Evolutionary conservation across 1,140 invertebrate species (phyloP).

Genomic region (Listronotus bonariensis): DNA sequence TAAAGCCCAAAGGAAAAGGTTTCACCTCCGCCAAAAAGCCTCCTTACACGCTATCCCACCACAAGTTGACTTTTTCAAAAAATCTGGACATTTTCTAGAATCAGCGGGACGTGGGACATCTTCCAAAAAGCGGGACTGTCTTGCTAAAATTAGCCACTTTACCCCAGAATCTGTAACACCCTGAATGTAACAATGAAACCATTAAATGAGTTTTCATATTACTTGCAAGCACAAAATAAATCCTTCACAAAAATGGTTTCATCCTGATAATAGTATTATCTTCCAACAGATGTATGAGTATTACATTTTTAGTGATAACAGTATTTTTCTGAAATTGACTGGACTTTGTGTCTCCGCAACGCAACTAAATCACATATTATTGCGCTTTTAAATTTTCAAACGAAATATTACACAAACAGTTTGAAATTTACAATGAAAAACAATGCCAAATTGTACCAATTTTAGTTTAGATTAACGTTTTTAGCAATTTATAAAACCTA

Average conservation of each 20-base stretch:
- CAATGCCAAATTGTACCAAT: constrained; percentile 4
- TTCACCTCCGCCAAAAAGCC: too few relatives aligned
- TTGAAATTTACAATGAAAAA: constrained; percentile 11
- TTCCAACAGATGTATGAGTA: constrained; percentile 29
- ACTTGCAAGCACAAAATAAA: constrained; percentile 2
- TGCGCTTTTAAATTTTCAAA: constrained; percentile 22
- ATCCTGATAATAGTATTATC: constrained; percentile 24
- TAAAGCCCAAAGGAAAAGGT: too few relatives aligned
- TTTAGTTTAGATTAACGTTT: not conserved
- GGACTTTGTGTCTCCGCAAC: constrained; percentile 25
- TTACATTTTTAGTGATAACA: constrained; percentile 24
- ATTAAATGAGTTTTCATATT: too few relatives aligned
- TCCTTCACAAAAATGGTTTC: not conserved
- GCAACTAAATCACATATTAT: constrained; percentile 27
- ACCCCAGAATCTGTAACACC: too few relatives aligned
- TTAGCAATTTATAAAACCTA: not conserved
- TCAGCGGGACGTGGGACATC: too few relatives aligned
- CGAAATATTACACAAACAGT: constrained; percentile 27
- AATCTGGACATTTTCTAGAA: too few relatives aligned
- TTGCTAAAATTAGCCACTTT: too few relatives aligned
- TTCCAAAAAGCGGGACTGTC: too few relatives aligned
- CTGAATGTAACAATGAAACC: too few relatives aligned
- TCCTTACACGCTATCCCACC: too few relatives aligned
- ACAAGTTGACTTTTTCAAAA: too few relatives aligned
- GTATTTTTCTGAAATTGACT: constrained; percentile 24